Conservation (phyloP, 2,113 vertebrate genomes). For the Chlorodrepanis virens region DNA sequence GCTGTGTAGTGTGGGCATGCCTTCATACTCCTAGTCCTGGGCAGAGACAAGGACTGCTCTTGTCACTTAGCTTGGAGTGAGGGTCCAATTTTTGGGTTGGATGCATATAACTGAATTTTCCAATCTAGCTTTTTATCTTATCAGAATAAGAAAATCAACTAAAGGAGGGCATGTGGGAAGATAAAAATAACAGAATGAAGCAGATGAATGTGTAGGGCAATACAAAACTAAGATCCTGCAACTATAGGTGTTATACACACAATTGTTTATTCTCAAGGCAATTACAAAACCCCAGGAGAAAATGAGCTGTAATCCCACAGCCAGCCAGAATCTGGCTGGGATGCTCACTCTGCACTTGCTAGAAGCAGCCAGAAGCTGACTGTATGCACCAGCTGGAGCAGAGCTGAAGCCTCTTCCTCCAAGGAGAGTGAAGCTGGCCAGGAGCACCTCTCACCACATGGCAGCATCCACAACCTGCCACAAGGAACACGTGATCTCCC, state of each 20-base stretch:
- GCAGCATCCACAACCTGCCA: background rate
- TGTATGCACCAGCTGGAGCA: background rate
- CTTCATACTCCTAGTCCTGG: background rate
- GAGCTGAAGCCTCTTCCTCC: background rate
- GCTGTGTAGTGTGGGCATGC: background rate
- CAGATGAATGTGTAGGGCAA: background rate
- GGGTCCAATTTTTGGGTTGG: background rate
- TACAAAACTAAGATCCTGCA: background rate
- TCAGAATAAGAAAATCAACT: background rate
- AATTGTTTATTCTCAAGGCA: background rate
- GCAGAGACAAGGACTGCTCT: background rate
- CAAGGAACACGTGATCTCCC: accelerated
- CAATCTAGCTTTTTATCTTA: background rate
- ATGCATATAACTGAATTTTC: background rate
- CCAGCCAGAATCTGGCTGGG: background rate
- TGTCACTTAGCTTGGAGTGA: background rate
- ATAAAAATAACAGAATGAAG: background rate
- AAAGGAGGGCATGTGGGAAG: background rate
- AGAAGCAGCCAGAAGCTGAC: background rate
- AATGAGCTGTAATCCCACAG: background rate
- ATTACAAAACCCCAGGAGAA: background rate
- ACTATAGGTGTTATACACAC: background rate
- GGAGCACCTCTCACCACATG: background rate
- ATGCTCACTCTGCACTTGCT: background rate
- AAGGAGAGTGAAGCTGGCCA: background rate